Conservation (phyloP, 2,888 invertebrate species). For the Xestia ashworthii region DNA sequence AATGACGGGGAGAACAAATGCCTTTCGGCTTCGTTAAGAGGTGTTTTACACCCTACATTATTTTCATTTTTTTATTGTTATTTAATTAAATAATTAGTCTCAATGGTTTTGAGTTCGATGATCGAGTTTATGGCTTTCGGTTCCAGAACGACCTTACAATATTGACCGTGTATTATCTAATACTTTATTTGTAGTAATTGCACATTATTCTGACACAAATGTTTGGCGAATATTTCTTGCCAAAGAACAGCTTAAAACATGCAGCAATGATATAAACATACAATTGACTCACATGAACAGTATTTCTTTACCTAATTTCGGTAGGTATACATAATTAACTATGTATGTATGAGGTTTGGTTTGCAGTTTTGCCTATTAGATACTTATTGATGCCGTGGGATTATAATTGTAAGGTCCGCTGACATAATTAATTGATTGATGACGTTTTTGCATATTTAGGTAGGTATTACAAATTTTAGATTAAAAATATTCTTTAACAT, state of each 20-base stretch:
- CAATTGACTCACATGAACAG: not conserved
- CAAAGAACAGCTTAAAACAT: not conserved
- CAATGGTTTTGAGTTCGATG: too few relatives aligned
- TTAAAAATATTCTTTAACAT: not conserved
- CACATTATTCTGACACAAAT: not conserved
- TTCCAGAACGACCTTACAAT: too few relatives aligned
- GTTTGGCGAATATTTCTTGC: not conserved
- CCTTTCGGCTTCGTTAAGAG: too few relatives aligned
- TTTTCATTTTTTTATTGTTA: too few relatives aligned
- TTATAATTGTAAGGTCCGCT: constrained; percentile 10
- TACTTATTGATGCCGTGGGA: constrained; percentile 29
- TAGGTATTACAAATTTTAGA: not conserved
- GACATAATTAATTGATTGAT: constrained; percentile 6
- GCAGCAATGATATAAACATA: too few relatives aligned
- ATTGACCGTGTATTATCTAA: too few relatives aligned
- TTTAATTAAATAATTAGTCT: too few relatives aligned
- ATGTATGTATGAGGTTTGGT: not conserved
- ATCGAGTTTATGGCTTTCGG: too few relatives aligned
- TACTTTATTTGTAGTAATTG: not conserved
- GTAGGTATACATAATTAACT: not conserved
- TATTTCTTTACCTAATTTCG: not conserved
- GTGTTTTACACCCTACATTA: too few relatives aligned
- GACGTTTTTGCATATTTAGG: not conserved
- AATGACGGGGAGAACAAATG: too few relatives aligned
- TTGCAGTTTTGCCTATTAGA: not conserved